These are phyloP conservation scores for Crambe crambe DNA, from an alignment of 37 sponge, comb jelly and placozoan genomes.

Conservation along the genomic window DNA sequence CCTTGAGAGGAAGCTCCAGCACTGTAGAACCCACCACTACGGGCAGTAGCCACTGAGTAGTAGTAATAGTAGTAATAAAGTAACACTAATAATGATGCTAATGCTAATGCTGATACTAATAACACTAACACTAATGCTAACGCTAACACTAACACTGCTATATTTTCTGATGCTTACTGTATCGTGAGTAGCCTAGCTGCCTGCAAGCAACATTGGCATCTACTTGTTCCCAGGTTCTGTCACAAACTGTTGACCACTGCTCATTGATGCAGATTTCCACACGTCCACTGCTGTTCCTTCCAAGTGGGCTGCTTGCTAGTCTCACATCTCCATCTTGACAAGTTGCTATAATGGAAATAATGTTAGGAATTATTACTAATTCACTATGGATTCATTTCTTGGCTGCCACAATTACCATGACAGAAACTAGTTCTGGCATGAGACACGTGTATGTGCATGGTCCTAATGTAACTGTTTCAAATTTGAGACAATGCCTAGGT, in stretches of 20 bases:
- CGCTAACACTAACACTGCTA: too few relatives aligned
- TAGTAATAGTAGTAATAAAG: not conserved
- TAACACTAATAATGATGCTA: too few relatives aligned
- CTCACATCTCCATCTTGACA: not conserved
- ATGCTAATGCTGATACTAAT: too few relatives aligned
- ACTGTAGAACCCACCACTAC: not conserved
- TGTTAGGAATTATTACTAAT: too few relatives aligned
- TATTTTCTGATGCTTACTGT: too few relatives aligned
- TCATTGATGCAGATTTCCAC: slow-evolving; percentile 20
- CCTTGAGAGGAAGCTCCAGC: not conserved
- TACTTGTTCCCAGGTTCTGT: not conserved
- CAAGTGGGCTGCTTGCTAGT: not conserved
- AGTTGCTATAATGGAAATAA: not conserved
- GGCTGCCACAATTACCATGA: too few relatives aligned
- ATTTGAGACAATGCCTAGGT: too few relatives aligned
- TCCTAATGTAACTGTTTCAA: too few relatives aligned
- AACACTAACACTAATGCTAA: too few relatives aligned
- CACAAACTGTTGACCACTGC: slow-evolving; percentile 32
- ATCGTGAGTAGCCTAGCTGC: slow-evolving; percentile 40
- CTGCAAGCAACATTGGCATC: slow-evolving; percentile 29
- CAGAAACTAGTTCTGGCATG: too few relatives aligned
- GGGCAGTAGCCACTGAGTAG: not conserved
- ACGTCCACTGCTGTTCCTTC: slow-evolving; percentile 11
- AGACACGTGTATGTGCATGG: too few relatives aligned
- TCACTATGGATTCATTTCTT: too few relatives aligned